phyloP scores from a whole-genome alignment of 2,888 invertebrate species.

The Agriotes lineatus region DNA sequence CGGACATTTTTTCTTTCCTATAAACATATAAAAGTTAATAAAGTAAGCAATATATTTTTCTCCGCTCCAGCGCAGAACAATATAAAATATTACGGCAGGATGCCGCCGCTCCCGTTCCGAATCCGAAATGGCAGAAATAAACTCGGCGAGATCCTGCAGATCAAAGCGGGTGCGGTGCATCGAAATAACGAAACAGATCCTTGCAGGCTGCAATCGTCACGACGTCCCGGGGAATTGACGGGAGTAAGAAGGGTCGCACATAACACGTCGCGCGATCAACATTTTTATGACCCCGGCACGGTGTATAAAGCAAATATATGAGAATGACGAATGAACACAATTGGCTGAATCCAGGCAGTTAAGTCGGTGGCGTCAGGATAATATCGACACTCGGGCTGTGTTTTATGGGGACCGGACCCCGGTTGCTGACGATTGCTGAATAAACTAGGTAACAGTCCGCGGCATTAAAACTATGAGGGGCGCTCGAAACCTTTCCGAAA shows the following conservation, averaged over 20 bases:
- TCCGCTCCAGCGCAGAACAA: constrained; percentile 35
- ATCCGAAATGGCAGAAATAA: constrained; percentile 34
- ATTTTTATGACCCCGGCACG: constrained; percentile 54
- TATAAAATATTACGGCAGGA: constrained; percentile 38
- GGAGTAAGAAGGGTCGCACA: constrained; percentile 47
- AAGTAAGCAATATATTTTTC: constrained; percentile 41
- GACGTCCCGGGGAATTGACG: constrained; percentile 24
- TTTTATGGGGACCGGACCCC: constrained; percentile 57
- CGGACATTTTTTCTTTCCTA: constrained; percentile 31
- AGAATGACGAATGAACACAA: constrained; percentile 59
- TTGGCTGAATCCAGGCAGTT: constrained; percentile 56
- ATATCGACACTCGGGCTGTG: constrained; percentile 57
- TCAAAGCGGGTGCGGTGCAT: constrained; percentile 28
- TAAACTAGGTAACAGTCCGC: constrained; percentile 60
- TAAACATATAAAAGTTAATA: constrained; percentile 41
- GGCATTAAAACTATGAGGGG: constrained; percentile 57
- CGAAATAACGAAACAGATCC: constrained; percentile 9
- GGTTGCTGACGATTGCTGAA: constrained; percentile 60
- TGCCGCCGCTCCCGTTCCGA: constrained; percentile 36
- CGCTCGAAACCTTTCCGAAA: constrained; percentile 38
- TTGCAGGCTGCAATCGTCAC: constrained; percentile 25
- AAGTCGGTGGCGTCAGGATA: constrained; percentile 56
- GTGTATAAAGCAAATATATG: constrained; percentile 59
- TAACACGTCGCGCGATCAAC: constrained; percentile 55
- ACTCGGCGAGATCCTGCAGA: constrained; percentile 26